Evolutionary conservation across 2,113 vertebrate species (phyloP).

Genomic region (Anser brachyrhynchus): DNA sequence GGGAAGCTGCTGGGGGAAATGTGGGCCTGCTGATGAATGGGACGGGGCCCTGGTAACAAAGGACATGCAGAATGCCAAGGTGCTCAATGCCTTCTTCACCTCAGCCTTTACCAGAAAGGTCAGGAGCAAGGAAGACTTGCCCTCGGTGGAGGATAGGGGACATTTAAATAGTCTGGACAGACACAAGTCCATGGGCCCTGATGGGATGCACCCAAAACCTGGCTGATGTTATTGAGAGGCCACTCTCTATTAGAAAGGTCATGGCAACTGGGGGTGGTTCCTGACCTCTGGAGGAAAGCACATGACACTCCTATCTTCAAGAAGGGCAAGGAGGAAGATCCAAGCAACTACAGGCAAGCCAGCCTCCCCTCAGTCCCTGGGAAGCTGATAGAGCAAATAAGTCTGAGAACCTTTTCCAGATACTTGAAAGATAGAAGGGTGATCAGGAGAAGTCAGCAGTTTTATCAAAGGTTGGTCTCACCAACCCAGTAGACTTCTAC

Average conservation of each 20-base stretch:
- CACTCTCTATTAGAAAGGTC: background rate
- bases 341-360: background rate
- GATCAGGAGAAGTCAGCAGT: background rate
- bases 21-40: background rate
- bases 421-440: background rate
- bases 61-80: background rate
- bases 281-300: background rate
- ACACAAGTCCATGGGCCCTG: background rate
- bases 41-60: background rate
- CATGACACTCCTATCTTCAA: background rate
- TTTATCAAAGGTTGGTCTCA: background rate
- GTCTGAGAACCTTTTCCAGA: background rate
- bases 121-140: background rate
- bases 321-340: background rate
- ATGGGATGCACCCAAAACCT: background rate
- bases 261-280: rapidly evolving
- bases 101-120: background rate
- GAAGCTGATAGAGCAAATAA: background rate
- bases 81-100: background rate
- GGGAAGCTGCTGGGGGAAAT: background rate
- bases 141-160: background rate
- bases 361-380: background rate
- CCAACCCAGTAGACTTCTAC: background rate
- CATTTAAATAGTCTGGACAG: background rate
- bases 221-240: rapidly evolving